Percentiles rank a stretch among this genome's conserved stretches.
These are phyloP conservation scores for Microcaecilia unicolor DNA, from an alignment of 2,797 vertebrate species.

Conservation along the genomic window DNA sequence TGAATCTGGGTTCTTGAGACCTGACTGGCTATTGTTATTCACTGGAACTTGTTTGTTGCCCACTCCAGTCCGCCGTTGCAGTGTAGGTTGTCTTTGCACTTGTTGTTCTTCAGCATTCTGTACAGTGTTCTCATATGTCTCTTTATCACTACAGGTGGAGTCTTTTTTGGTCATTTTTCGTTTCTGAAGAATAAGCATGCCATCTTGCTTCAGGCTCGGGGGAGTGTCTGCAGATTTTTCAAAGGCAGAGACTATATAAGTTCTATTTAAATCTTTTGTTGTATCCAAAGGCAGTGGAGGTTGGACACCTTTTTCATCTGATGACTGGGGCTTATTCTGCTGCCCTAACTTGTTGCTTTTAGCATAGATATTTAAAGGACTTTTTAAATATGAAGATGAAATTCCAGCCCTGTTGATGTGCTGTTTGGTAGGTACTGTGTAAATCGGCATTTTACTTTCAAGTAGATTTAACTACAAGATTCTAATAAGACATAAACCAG, in stretches of 20 bases:
- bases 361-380: not conserved
- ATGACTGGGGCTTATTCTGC: not conserved
- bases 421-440: not conserved
- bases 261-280: constrained; percentile 56
- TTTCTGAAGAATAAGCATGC: constrained; percentile 61
- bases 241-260: constrained; percentile 66
- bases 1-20: not conserved
- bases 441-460: constrained; percentile 44
- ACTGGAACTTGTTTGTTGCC: constrained; percentile 24
- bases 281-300: constrained; percentile 23
- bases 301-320: constrained; percentile 16
- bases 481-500: no score
- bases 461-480: no score
- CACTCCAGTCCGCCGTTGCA: constrained; percentile 53
- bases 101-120: constrained; percentile 24
- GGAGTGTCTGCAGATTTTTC: constrained; percentile 26
- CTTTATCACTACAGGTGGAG: constrained; percentile 18
- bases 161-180: constrained; percentile 47
- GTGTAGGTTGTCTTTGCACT: constrained; percentile 44
- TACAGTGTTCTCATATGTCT: constrained; percentile 19
- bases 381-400: not conserved
- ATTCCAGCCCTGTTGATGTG: not conserved
- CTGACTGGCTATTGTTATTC: not conserved
- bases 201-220: constrained; percentile 3
- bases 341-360: not conserved